Conservation (phyloP, 1,140 invertebrate genomes). For the Drosophila bocqueti region DNA sequence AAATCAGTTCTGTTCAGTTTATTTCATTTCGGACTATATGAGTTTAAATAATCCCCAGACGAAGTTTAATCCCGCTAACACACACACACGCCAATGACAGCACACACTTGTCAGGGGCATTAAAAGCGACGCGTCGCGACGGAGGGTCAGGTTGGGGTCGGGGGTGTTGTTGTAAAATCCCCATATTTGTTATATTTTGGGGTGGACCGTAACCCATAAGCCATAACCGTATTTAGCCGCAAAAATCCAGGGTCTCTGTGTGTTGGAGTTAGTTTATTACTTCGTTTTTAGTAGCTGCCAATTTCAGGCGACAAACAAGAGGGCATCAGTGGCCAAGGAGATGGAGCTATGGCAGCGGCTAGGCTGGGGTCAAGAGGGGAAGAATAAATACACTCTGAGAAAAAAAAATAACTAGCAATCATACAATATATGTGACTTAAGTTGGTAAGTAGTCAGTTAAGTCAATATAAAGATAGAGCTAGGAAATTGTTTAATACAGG, state of each 20-base stretch:
- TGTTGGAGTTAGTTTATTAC: conserved; percentile 77
- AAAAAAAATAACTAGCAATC: background rate
- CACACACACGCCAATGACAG: conserved; percentile 18
- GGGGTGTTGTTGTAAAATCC: conserved; percentile 25
- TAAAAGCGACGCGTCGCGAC: conserved; percentile 43
- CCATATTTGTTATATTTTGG: conserved; percentile 51
- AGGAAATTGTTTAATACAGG: too few relatives aligned
- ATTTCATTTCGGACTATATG: conserved; percentile 33
- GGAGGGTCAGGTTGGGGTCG: background rate
- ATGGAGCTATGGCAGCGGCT: conserved; percentile 13
- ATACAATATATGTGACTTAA: too few relatives aligned
- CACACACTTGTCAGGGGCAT: conserved; percentile 43
- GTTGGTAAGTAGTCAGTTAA: background rate
- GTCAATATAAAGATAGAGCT: background rate
- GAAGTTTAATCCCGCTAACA: conserved; percentile 40
- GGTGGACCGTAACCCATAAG: conserved; percentile 47
- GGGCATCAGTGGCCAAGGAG: conserved; percentile 35
- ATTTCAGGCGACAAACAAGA: conserved; percentile 76
- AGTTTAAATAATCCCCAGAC: conserved; percentile 52
- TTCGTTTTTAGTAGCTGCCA: conserved; percentile 81
- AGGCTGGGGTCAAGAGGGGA: conserved; percentile 16
- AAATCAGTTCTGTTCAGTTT: conserved; percentile 40
- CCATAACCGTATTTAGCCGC: conserved; percentile 59
- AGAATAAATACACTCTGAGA: background rate
- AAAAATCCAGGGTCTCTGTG: conserved; percentile 52